Conservation (phyloP, 2,888 invertebrate genomes). For the Meghimatium bilineatum region DNA sequence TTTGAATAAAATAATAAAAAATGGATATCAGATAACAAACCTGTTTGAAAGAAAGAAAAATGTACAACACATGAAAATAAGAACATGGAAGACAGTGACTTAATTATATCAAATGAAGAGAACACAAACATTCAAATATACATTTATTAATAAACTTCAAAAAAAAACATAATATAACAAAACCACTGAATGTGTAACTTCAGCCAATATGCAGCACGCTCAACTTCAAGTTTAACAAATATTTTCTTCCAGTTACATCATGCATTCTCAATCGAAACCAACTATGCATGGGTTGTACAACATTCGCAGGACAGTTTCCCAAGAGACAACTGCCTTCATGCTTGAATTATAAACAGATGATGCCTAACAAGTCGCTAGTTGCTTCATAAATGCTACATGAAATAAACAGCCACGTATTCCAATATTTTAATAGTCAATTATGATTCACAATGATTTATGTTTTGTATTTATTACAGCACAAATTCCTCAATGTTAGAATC, state of each 20-base stretch:
- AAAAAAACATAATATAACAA: constrained; percentile 25
- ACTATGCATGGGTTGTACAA: neutral
- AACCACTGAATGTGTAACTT: constrained; percentile 11
- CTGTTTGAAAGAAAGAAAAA: neutral
- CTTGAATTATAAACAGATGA: neutral
- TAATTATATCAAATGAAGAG: neutral
- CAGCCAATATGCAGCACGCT: neutral
- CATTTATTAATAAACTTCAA: constrained; percentile 16
- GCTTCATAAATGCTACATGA: too few relatives aligned
- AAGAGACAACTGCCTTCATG: neutral
- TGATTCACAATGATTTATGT: too few relatives aligned
- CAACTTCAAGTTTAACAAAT: neutral
- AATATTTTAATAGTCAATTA: too few relatives aligned
- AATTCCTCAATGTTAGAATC: too few relatives aligned
- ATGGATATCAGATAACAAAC: neutral
- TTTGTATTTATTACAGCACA: too few relatives aligned
- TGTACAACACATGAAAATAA: neutral
- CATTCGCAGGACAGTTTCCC: neutral
- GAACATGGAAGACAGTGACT: neutral
- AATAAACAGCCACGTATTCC: too few relatives aligned
- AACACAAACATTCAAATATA: neutral
- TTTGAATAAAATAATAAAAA: neutral
- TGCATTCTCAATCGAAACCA: neutral
- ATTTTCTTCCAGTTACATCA: neutral
- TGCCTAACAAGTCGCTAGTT: too few relatives aligned